Conservation (phyloP, 2,113 vertebrate species). For the Rhinichthys klamathensis region DNA sequence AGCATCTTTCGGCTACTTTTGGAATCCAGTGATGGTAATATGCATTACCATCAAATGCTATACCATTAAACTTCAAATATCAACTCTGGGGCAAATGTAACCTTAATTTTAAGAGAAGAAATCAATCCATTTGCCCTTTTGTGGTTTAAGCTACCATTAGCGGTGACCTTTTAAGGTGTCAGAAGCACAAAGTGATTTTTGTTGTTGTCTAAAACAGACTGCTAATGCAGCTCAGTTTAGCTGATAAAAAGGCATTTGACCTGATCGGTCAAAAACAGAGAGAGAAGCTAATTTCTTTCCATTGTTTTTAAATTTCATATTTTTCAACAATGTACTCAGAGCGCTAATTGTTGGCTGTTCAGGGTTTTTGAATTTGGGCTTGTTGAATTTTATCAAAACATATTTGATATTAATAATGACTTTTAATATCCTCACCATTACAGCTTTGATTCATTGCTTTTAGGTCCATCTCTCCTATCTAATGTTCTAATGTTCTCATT, state of each 20-base stretch:
- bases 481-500: not conserved
- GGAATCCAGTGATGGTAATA: not conserved
- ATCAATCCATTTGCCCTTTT: not conserved
- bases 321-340: not conserved
- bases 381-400: not conserved
- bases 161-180: conserved; percentile 6
- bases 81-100: not conserved
- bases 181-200: conserved; percentile 26
- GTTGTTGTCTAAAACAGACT: conserved; percentile 2
- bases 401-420: not conserved
- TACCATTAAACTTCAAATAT: not conserved
- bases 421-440: not conserved
- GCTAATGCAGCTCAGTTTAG: conserved; percentile 3
- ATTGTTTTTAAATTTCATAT: not conserved
- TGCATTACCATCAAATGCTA: not conserved
- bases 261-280: not conserved
- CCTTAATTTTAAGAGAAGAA: not conserved
- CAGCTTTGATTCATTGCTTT: not conserved
- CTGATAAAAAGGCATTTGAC: conserved; percentile 1
- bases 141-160: not conserved
- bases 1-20: not conserved
- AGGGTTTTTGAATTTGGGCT: not conserved
- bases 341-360: not conserved
- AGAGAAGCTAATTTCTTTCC: not conserved
- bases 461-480: not conserved